These are phyloP conservation scores for Clytia hemisphaerica DNA, from an alignment of 30 jellyfish, hydroid and myxozoan genomes.

Conservation along the genomic window DNA sequence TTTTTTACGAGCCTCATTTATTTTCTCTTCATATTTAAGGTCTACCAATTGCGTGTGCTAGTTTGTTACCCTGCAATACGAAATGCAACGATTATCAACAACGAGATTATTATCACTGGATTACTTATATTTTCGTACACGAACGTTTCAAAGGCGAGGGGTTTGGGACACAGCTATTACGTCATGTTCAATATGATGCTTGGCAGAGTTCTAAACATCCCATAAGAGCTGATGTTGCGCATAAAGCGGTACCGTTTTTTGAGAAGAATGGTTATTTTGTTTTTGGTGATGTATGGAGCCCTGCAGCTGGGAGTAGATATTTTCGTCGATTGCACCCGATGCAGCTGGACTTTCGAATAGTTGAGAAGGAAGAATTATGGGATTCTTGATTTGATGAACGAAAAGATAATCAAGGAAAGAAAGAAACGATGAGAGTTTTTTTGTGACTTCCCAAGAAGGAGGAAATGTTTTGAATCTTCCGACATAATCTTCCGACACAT, in stretches of 20 bases:
- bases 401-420: no score
- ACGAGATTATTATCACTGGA: conserved; percentile 30
- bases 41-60: conserved; percentile 32
- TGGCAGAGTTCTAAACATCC: conserved; percentile 31
- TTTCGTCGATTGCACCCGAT: conserved; percentile 39
- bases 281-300: conserved; percentile 21
- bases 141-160: conserved; percentile 43
- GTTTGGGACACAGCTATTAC: conserved; percentile 35
- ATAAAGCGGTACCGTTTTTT: conserved; percentile 51
- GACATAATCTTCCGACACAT: no score
- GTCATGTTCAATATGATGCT: conserved; percentile 25
- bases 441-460: no score
- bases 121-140: conserved; percentile 55
- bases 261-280: conserved; percentile 27
- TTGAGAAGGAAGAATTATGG: conserved; percentile 6
- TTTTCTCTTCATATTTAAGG: neutral
- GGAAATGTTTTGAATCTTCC: no score
- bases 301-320: conserved; percentile 37
- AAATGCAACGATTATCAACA: neutral
- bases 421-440: no score
- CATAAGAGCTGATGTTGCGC: conserved; percentile 50
- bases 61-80: conserved; percentile 34
- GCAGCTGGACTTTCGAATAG: conserved; percentile 23
- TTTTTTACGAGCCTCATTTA: no score
- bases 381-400: no score